Evolutionary conservation across 2,113 vertebrate species (phyloP), one percentile per base, ranked within the genome.

Genomic region (Raja brachyura): DNA sequence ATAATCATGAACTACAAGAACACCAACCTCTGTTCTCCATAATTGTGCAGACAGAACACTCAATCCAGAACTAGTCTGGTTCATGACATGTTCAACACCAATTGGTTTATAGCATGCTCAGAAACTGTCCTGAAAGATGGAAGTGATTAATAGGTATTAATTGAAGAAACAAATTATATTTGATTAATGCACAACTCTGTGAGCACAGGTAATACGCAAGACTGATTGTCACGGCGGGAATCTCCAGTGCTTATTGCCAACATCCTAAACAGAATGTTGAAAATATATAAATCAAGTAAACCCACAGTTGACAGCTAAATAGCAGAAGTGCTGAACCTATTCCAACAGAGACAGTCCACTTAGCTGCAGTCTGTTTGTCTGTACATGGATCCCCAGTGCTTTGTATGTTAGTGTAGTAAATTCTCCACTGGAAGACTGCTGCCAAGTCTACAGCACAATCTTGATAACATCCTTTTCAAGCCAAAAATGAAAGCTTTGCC

Each of bases 341-440:
- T 92, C 90, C 90, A 92, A 92, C 31, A 73, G 90, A 92, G 90
- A 92, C 90, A 92, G 90, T 92, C 90, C 90, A 92, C 90, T 92
- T 73, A 92, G 90, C 90, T 92, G 90, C 90, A 92, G 90, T 92
- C 90, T 92, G 90, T 92, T 92, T 92, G 90, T 92, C 90, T 92
- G 90, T 73, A 92, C 90, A 92, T 92, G 90, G 90, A 92, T 92
- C 90, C 90, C 90, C 39, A 73, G 90, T 92, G 90, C 90, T 92
- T 92, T 92, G 90, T 92, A 92, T 92, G 90, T 92, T 92, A 92
- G 90, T 92, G 90, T 73, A 92, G 90, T 92, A 92, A 92, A 92
- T 92, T 92, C 90, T 92, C 90, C 18, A 92, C 90, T 92, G 90
- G 66, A 92, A 92, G 68, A 28, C 90, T 92, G 70, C 90, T 92